phyloP scores from a whole-genome alignment of 1,140 invertebrate genomes.

The Dreissena rostriformis region DNA sequence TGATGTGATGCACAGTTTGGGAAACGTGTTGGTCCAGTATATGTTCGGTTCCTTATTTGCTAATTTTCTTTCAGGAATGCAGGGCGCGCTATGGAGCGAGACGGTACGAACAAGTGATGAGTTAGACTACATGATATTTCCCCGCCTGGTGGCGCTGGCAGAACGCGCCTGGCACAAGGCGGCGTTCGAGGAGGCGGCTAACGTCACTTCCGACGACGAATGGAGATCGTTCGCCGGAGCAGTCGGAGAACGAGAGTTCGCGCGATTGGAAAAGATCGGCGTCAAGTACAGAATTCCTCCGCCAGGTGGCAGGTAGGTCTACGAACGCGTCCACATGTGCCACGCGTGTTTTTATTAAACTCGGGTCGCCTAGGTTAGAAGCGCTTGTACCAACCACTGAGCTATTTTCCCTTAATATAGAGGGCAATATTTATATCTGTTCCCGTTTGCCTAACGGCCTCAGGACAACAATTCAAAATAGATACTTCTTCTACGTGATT shows the following conservation, averaged over 20 bases:
- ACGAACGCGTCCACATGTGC: background rate
- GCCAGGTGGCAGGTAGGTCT: constrained; percentile 61
- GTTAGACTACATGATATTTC: constrained; percentile 63
- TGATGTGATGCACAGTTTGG: no score
- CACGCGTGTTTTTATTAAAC: no score
- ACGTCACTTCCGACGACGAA: constrained; percentile 4
- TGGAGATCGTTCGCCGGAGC: constrained; percentile 53
- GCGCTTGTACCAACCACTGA: no score
- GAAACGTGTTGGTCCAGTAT: no score
- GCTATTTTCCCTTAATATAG: no score
- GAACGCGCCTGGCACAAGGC: constrained; percentile 70
- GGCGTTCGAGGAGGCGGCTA: constrained; percentile 53
- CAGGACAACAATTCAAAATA: no score
- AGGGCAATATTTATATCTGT: no score
- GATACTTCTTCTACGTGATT: no score
- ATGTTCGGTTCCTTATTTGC: no score
- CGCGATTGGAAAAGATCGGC: constrained; percentile 59
- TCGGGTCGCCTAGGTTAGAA: no score
- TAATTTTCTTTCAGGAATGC: constrained; percentile 49
- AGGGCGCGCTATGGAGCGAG: constrained; percentile 65
- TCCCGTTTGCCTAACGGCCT: no score
- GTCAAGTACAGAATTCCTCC: constrained; percentile 62
- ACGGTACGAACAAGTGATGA: constrained; percentile 57
- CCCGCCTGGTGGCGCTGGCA: constrained; percentile 65
- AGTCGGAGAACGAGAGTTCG: constrained; percentile 62